Evolutionary conservation across 2,888 invertebrate species (phyloP).

Genomic region (Ditula angustiorana): DNA sequence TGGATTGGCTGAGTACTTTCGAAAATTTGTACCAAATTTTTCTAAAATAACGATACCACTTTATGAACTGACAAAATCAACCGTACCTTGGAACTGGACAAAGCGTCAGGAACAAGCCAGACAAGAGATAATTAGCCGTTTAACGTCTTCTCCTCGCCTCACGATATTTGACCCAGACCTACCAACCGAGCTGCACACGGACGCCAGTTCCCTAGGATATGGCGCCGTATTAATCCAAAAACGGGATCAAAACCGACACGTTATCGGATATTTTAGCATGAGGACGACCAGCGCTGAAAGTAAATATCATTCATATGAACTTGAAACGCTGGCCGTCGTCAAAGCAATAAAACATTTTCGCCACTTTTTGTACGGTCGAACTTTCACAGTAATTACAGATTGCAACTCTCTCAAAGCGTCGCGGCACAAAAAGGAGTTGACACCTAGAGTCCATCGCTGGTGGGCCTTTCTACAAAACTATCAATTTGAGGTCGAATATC

Average conservation of each 20-base stretch:
- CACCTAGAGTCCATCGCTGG: constrained; percentile 33
- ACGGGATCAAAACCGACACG: neutral
- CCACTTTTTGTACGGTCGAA: constrained; percentile 23
- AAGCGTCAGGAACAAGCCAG: constrained; percentile 29
- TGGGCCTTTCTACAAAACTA: constrained; percentile 38
- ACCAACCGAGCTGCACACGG: constrained; percentile 42
- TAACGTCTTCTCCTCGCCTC: constrained; percentile 37
- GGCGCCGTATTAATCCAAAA: constrained; percentile 40
- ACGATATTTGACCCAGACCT: constrained; percentile 35
- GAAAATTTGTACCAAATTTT: too few relatives aligned
- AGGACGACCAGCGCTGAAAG: constrained; percentile 31
- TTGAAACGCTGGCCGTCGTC: constrained; percentile 39
- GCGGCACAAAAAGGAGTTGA: constrained; percentile 5
- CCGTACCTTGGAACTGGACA: constrained; percentile 38
- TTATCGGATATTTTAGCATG: too few relatives aligned
- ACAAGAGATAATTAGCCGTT: constrained; percentile 19
- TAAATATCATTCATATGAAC: constrained; percentile 38
- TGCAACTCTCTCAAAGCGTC: constrained; percentile 18
- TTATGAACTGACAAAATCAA: constrained; percentile 26
- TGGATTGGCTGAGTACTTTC: too few relatives aligned
- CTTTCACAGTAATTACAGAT: too few relatives aligned
- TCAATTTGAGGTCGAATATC: too few relatives aligned
- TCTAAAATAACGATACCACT: constrained; percentile 31
- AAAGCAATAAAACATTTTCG: constrained; percentile 35
- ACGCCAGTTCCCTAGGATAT: constrained; percentile 42